Evolutionary conservation across 2,888 invertebrate genomes (phyloP), one percentile per base, ranked within the genome.

Genomic region (Leuctra nigra): DNA sequence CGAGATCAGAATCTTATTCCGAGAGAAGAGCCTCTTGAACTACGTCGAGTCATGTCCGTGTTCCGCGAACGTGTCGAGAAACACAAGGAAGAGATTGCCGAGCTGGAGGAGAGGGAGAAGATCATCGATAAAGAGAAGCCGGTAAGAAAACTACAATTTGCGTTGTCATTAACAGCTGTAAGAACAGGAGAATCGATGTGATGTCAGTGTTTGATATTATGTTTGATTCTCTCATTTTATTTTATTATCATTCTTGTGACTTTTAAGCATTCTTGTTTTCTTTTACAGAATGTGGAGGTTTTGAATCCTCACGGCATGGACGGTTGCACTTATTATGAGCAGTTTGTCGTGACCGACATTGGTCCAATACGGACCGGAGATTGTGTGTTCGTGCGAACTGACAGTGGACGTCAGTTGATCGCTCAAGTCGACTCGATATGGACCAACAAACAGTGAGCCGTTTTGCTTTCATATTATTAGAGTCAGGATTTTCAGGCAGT

Each of bases 341-440:
- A 98, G 69, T 91, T 89, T 71, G 91, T 90, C 68, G 87, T 89
- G 0, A 82, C 86, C 22, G 87, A 87, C 65, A 84, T 86, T 47
- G 91, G 91, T 1, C 82, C 87, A 0, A 83, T 91, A 53, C 89
- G 91, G 75, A 87, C 86, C 0, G 93, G 98, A 1, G 97, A 99
- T 73, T 94, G 87, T 71, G 96, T 98, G 41, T 95, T 96, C 68
- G 92, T 97, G 13, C 91, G 91, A 58, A 91, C 90, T 0, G 90
- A 91, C 66, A 88, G 88, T 14, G 91, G 91, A 48, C 85, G 89
- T 71, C 94, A 95, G 69, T 83, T 92, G 66, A 87, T 98, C 60
- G 90, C 93, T 11, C 89, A 96, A 70, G 87, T 98, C 62, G 94
- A 97, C 70, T 86, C 87, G 58, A 89, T 98, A 69, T 98, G 96